Evolutionary conservation across 2,888 invertebrate genomes (phyloP), one percentile per base, ranked within the genome.

Genomic region (Metopia argyrocephala): DNA sequence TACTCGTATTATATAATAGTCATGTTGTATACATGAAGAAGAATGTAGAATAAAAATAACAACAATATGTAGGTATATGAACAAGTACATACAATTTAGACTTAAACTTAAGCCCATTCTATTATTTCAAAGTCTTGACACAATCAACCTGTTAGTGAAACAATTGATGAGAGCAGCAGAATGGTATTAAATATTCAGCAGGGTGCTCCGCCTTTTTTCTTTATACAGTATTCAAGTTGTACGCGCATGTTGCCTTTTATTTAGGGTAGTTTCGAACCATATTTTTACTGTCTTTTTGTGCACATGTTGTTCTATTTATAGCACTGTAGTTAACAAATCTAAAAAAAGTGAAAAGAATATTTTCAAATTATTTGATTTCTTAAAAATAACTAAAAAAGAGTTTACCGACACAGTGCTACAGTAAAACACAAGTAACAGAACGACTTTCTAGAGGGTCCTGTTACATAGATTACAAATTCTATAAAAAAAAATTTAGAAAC

Each of bases 151-250:
- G 81, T 81, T 81, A 78, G 78, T 61, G 50, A 66, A 78, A 78
- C 78, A 81, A 81, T 81, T 81, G 81, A 81, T 78, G 81, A 81
- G 81, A 81, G 61, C 70, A 70, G 69, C 66, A 71, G 71, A 65
- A 66, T 68, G 71, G 31, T 66, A 54, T 65, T 45, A 56, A 73
- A 66, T 68, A n/a, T 62, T 68, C 78, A 81, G 81, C 69, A 81
- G 78, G 81, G 81, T 75, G 81, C 81, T 81, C 81, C 81, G 81
- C 81, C 81, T 81, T 71, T n/a, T 81, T 81, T 81, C 74, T 62
- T 70, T 48, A 62, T 56, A 75, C 70, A 70, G 65, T 59, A 27
- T 48, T 61, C 28, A 76, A 56, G 62, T 79, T 78, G 76, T 65
- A 74, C 80, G 80, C 81, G 81, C 81, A 81, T 81, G 81, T 81